Percentiles rank a stretch among this genome's conserved stretches.
Conservation (phyloP, 2,888 invertebrate species). For the Adineta ricciae region DNA sequence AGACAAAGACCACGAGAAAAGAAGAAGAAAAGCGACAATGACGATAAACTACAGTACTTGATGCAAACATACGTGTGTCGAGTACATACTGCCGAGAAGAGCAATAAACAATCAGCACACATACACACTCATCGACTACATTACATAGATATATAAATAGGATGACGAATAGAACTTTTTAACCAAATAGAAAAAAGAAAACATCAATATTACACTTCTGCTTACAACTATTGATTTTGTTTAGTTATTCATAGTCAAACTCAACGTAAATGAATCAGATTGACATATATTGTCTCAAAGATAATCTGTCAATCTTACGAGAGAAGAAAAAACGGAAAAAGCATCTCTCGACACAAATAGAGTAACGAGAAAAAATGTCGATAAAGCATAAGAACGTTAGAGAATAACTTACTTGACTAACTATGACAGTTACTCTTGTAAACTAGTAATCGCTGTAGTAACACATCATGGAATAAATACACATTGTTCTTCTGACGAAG, state of each 20-base stretch:
- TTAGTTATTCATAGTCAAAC: not conserved
- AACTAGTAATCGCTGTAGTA: not conserved
- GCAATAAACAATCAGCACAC: not conserved
- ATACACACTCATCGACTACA: not conserved
- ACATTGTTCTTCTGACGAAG: not conserved
- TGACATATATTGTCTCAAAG: not conserved
- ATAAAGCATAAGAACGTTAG: not conserved
- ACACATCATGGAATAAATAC: not conserved
- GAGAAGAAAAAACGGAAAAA: not conserved
- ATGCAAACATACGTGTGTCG: not conserved
- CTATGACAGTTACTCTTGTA: not conserved
- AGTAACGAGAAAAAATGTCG: not conserved
- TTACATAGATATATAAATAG: not conserved
- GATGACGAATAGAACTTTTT: not conserved
- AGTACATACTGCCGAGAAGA: not conserved
- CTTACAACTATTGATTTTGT: not conserved
- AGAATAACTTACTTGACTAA: slow-evolving; percentile 9
- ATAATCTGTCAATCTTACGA: not conserved
- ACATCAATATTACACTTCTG: too few species aligned
- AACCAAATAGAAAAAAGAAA: not conserved
- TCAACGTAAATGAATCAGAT: not conserved
- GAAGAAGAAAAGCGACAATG: not conserved
- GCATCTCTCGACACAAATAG: not conserved
- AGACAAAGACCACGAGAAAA: not conserved
- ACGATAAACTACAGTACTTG: not conserved